phyloP scores from a whole-genome alignment of 2,888 invertebrate genomes.

The Mechanitis messenoides region DNA sequence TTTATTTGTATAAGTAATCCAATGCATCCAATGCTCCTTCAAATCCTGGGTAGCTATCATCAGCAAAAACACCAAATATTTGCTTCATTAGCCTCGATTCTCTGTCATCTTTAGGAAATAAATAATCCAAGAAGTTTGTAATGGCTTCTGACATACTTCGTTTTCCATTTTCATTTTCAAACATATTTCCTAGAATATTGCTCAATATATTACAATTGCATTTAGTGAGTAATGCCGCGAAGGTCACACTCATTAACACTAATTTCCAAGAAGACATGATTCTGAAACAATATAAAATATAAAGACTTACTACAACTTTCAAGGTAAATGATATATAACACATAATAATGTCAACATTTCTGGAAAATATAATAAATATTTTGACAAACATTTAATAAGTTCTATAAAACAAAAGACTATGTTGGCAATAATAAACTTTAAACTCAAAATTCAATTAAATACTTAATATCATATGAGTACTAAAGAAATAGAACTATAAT shows the following conservation, averaged over 20 bases:
- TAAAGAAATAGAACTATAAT: too few species aligned
- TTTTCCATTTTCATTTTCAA: slow-evolving; percentile 32
- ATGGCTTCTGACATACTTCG: slow-evolving; percentile 53
- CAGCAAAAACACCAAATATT: slow-evolving; percentile 51
- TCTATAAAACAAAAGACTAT: too few species aligned
- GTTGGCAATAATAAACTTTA: too few species aligned
- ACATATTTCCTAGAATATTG: slow-evolving; percentile 32
- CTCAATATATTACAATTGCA: slow-evolving; percentile 37
- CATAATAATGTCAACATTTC: too few species aligned
- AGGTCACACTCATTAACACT: slow-evolving; percentile 30
- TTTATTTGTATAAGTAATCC: background rate
- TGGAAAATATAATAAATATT: too few species aligned
- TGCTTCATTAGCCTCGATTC: slow-evolving; percentile 56
- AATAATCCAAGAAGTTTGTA: slow-evolving; percentile 49
- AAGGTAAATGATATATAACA: too few species aligned
- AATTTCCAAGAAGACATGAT: slow-evolving; percentile 33
- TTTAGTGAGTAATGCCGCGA: slow-evolving; percentile 31
- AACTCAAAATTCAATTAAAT: too few species aligned
- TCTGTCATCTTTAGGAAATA: slow-evolving; percentile 58
- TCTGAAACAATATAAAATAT: slow-evolving; percentile 36
- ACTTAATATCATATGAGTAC: too few species aligned
- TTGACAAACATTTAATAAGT: too few species aligned
- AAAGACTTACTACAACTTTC: background rate
- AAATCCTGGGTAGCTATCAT: slow-evolving; percentile 36
- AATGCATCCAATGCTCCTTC: slow-evolving; percentile 34